These are phyloP conservation scores for Oopsacas minuta DNA, from an alignment of 37 sponge, comb jelly and placozoan species.

Conservation along the genomic window DNA sequence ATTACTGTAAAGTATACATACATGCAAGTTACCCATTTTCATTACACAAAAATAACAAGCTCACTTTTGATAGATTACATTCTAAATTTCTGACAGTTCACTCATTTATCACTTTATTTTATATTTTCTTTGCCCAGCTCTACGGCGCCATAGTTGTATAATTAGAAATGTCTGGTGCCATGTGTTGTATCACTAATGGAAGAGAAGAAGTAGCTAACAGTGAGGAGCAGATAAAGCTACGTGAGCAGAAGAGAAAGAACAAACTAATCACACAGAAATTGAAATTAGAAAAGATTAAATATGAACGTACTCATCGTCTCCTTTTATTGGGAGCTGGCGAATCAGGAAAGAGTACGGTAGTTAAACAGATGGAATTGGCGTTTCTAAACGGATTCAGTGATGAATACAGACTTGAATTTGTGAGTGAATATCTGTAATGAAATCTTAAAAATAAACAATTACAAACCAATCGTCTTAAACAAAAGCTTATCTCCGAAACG, in stretches of 20 bases:
- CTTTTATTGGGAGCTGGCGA: slow-evolving; percentile 78
- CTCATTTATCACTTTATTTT: too few species aligned
- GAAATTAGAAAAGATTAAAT: not conserved
- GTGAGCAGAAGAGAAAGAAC: not conserved
- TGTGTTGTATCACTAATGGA: not conserved
- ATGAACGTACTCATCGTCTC: not conserved
- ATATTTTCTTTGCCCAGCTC: too few species aligned
- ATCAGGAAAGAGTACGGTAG: slow-evolving; percentile 89
- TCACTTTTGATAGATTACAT: too few species aligned
- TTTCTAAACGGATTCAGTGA: slow-evolving; percentile 54
- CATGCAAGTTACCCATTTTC: too few species aligned
- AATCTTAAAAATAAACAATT: slow-evolving; percentile 15
- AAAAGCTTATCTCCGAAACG: too few species aligned
- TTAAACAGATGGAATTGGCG: slow-evolving; percentile 92
- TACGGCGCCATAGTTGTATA: too few species aligned
- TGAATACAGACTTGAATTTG: not conserved
- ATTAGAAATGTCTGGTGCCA: not conserved
- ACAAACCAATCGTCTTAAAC: too few species aligned
- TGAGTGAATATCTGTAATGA: not conserved
- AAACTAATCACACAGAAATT: not conserved
- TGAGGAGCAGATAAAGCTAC: not conserved
- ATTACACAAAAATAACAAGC: too few species aligned
- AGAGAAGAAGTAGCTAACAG: not conserved
- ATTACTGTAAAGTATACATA: too few species aligned
- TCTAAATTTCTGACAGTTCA: too few species aligned